Conservation (phyloP, 2,113 vertebrate genomes). For the Bubalus kerabau region DNA sequence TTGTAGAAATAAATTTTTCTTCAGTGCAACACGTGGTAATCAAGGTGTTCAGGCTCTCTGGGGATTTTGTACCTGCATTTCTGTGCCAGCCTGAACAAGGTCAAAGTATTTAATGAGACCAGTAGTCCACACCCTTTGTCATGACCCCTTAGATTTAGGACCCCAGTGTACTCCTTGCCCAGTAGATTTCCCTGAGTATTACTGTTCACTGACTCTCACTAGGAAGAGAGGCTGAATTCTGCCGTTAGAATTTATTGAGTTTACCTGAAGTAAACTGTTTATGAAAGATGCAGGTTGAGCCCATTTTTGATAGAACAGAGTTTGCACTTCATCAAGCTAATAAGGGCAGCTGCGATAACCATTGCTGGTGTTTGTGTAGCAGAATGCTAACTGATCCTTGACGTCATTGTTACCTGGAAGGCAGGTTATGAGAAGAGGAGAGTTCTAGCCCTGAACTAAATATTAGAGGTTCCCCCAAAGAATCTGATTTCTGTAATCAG, state of each 20-base stretch:
- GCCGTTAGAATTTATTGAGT: background rate
- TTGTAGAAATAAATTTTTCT: background rate
- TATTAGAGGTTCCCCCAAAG: background rate
- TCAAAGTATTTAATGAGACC: background rate
- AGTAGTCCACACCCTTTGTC: background rate
- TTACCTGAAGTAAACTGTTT: background rate
- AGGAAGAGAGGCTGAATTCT: background rate
- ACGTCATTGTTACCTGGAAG: background rate
- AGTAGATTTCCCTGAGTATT: background rate
- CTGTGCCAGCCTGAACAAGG: background rate
- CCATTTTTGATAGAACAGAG: background rate
- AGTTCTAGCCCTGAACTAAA: background rate
- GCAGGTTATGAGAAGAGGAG: background rate
- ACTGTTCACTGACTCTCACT: background rate
- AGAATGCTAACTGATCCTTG: background rate
- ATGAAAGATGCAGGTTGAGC: background rate
- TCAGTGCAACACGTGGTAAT: background rate
- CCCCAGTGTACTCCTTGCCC: background rate
- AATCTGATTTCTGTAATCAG: background rate
- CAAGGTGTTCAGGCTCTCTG: background rate
- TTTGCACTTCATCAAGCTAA: background rate
- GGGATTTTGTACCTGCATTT: background rate
- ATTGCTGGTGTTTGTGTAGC: background rate
- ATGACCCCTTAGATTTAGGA: background rate
- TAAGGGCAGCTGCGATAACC: background rate